Evolutionary conservation across 2,888 invertebrate species (phyloP), one percentile per base, ranked within the genome.

Genomic region (Allophyes oxyacanthae): DNA sequence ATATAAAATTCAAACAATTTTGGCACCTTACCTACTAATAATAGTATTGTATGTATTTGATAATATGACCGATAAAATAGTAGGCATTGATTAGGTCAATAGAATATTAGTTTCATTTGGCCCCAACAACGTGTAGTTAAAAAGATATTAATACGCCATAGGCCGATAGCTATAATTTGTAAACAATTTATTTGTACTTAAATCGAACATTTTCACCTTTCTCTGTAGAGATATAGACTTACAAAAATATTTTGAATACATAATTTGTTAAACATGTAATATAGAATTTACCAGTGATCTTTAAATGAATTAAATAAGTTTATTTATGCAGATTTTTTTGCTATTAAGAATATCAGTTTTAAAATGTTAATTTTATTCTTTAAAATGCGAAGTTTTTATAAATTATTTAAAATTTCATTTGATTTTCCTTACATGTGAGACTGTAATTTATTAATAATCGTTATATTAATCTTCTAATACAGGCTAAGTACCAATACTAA

Each of bases 211-310:
- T 64, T 64, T 11, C 28, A 14, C 26, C 41, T 44, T 50, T 59
- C 46, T 48, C 60, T 67, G 66, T 78, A 69, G 66, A 71, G 54
- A 79, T 51, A 79, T 51, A 70, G 44, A 52, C 45, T 66, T 83
- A 79, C 61, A 82, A 81, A 79, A 82, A 78, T 82, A 82, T 71
- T 76, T 77, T 55, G 10, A 49, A 48, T 58, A 64, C 38, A 55
- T 53, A 43, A 44, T 58, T 34, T 71, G 54, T 50, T 53, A 43
- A 50, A 32, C 6, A 37, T 37, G 43, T 25, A 38, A 43, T 42
- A 43, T 25, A 33, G 7, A 40, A 36, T 32, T 51, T 42, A 38
- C 36, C 36, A 52, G 58, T 41, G 13, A 55, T 40, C 9, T 45
- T 41, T 3, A 2, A 20, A 20, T 20, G 20, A 20, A 20, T 20